Evolutionary conservation across 2,888 invertebrate species (phyloP).

Genomic region (Eupithecia subumbrata): DNA sequence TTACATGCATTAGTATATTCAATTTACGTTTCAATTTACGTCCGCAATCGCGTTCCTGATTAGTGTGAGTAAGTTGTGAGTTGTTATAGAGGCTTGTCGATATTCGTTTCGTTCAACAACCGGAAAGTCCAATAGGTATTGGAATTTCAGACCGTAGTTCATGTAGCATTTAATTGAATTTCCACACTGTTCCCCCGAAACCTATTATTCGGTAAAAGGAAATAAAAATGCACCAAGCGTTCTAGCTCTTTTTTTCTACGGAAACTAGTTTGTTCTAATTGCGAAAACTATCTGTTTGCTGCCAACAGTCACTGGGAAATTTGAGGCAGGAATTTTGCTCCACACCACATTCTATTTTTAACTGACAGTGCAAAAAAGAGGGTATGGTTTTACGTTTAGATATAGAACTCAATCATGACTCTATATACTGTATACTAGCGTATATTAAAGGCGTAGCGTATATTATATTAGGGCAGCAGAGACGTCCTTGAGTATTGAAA

Average conservation of each 20-base stretch:
- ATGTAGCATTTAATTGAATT: not conserved
- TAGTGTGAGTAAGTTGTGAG: no score
- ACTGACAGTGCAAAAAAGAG: no score
- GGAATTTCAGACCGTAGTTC: not conserved
- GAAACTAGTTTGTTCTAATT: slow-evolving; percentile 8
- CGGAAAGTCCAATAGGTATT: not conserved
- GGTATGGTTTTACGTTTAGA: no score
- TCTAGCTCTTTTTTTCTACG: not conserved
- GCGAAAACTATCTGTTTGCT: slow-evolving; percentile 6
- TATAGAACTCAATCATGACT: not conserved
- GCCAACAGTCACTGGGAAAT: slow-evolving; percentile 1
- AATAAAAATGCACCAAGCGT: not conserved
- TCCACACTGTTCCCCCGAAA: not conserved
- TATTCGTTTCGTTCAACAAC: not conserved
- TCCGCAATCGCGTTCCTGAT: no score
- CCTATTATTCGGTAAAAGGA: not conserved
- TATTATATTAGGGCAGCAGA: not conserved
- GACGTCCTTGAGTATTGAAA: not conserved
- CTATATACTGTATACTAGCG: not conserved
- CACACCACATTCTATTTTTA: not conserved
- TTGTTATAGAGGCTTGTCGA: not conserved
- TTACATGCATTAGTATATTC: no score
- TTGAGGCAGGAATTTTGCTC: not conserved
- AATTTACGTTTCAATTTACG: no score
- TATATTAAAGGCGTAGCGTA: not conserved